A percentile compares a stretch with the other conserved stretches of the same genome.
Evolutionary conservation across 2,888 invertebrate genomes (phyloP).

Genomic region (Caenorhabditis sinica): DNA sequence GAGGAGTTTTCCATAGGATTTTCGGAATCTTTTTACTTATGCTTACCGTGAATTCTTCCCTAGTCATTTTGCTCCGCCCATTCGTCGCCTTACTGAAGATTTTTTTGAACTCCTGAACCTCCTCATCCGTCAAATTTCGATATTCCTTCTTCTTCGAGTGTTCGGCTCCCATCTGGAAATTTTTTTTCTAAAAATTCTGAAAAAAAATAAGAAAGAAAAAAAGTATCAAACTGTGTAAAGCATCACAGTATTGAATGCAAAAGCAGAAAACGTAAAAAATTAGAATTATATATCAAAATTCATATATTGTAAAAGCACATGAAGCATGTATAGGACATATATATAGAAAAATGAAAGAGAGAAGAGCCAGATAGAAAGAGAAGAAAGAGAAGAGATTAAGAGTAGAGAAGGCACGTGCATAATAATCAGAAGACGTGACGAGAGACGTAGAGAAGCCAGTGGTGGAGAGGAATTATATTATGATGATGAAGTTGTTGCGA

Average conservation of each 20-base stretch:
- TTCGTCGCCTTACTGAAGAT: constrained; percentile 16
- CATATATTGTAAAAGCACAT: too few species aligned
- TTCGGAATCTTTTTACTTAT: too few species aligned
- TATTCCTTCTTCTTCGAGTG: constrained; percentile 28
- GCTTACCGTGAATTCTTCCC: constrained; percentile 42
- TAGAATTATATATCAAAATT: too few species aligned
- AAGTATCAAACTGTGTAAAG: not conserved
- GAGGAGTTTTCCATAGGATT: too few species aligned
- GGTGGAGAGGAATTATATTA: constrained; percentile 7
- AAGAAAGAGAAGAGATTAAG: too few species aligned
- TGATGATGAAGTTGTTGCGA: not conserved
- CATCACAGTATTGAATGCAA: too few species aligned
- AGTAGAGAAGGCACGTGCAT: constrained; percentile 5
- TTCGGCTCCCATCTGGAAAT: constrained; percentile 28
- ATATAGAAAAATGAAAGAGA: too few species aligned
- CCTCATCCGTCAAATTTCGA: constrained; percentile 20
- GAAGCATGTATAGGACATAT: too few species aligned
- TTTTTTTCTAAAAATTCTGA: not conserved
- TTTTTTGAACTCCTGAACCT: constrained; percentile 11
- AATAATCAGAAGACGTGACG: constrained; percentile 38
- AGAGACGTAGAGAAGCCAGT: constrained; percentile 28
- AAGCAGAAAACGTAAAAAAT: too few species aligned
- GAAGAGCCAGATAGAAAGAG: too few species aligned
- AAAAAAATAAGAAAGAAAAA: not conserved
- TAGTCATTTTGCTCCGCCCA: constrained; percentile 37